Evolutionary conservation across 2,888 invertebrate species (phyloP), one percentile per base, ranked within the genome.

Genomic region (Chrysopilus asiliformis): DNA sequence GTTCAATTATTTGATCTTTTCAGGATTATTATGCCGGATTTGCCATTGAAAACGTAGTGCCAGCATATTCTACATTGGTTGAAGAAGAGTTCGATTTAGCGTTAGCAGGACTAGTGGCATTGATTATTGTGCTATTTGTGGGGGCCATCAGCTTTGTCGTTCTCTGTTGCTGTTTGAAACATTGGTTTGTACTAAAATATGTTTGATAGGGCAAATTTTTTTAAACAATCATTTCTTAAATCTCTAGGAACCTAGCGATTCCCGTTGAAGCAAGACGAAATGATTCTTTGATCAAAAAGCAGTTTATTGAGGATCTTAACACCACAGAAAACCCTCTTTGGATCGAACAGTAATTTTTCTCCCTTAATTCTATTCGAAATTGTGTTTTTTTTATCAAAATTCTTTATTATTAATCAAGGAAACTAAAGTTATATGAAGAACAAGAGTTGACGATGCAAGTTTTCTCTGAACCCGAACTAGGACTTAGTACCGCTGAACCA

Each of bases 401-500:
- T 25, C 16, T 13, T 34, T 31, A 13, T 22, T n/a, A n/a, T n/a
- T n/a, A n/a, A n/a, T n/a, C n/a, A 45, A 80, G 79, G 51, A 89
- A 89, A 66, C 65, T 89, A 17, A 76, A 89, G 55, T 74, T 87
- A 0, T 90, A 90, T 48, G 89, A 90, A 60, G 89, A 90, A 49
- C 89, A 90, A 61, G 89, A 90, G 61, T 67, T 90, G 38, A 89
- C 87, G 19, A 90, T 90, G 90, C 86, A 89, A 60, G 89, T 90
- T 14, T 87, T 89, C 53, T 79, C 78, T 45, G 81, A 82, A 53
- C 75, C 79, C 9, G 80, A 81, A 57, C 58, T 40, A 24, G 14
- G 6, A 8, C 26, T 32, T n/a, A 38, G 17, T 15, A 38, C 32
- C 16, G n/a, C 57, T 13, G 60, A 60, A 44, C 38, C 44, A 32